Evolutionary conservation across 2,888 invertebrate genomes (phyloP), one percentile per base, ranked within the genome.

Genomic region (Trissonchulus latispiculum): DNA sequence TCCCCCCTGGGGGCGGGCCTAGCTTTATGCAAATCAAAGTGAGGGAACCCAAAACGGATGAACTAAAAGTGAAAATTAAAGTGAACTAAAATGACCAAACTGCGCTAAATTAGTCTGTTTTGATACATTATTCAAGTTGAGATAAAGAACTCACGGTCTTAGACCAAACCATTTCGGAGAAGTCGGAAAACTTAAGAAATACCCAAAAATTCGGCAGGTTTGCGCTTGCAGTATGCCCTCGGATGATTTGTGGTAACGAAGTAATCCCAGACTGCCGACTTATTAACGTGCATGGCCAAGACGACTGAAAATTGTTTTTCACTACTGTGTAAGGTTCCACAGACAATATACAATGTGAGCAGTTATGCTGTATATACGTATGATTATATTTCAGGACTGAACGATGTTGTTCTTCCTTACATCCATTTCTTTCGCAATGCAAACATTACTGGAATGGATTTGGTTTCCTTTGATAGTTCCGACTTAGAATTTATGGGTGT

Each of bases 401-500:
- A 91, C 80, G 89, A 88, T 83, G 87, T 89, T 75, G 89, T 93
- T 83, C 87, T 89, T 76, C 89, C 89, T 76, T 94, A 95, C 84
- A 89, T 90, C 75, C 89, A 90, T 79, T 88, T 88, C 77, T 91
- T 95, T 84, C 86, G 90, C 74, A 90, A 90, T 82, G 90, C 91
- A 81, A 89, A 89, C 76, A 89, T 95, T 62, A 89, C 89, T 81
- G 96, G 94, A 3, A 87, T 89, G 78, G 89, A 90, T 80, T 87
- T 96, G 81, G 86, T 95, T 78, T 90, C 90, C 83, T 87, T 95
- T 80, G 89, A 92, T 75, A 90, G 92, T 70, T 91, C 93, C 83
- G 93, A 94, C 85, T 87, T 96, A 76, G 91, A 92, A 81, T 89
- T 90, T 82, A 87, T 95, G 72, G 92, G 93, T 32, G 90, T 96